Percentiles rank a stretch among this genome's conserved stretches.
Evolutionary conservation across 2,888 invertebrate species (phyloP).

Genomic region (Chrysodeixis includens): DNA sequence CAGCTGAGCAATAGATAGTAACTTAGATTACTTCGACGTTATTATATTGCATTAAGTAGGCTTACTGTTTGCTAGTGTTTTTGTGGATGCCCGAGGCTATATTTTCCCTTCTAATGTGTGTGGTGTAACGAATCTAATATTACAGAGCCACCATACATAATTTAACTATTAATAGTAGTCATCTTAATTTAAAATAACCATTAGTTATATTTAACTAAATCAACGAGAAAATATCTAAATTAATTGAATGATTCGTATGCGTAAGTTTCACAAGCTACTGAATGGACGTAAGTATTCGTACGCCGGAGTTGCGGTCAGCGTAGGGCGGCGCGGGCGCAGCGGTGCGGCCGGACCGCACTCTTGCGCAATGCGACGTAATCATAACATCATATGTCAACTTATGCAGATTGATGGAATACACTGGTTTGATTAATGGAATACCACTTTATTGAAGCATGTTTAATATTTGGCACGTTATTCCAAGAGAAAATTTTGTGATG

Average conservation of each 20-base stretch:
- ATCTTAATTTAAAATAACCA: background rate
- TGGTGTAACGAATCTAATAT: constrained; percentile 5
- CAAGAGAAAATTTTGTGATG: constrained; percentile 29
- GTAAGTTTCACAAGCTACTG: constrained; percentile 45
- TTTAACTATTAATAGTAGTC: background rate
- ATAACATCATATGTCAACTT: constrained; percentile 51
- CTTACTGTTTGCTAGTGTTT: background rate
- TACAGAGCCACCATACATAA: background rate
- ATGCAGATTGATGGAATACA: constrained; percentile 48
- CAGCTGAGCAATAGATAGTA: constrained; percentile 19
- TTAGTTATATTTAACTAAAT: background rate
- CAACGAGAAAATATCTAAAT: constrained; percentile 9
- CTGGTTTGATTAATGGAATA: constrained; percentile 35
- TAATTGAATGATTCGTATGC: constrained; percentile 6
- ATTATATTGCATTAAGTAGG: background rate
- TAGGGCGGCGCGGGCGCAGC: constrained; percentile 29
- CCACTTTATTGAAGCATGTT: constrained; percentile 23
- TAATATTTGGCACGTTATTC: constrained; percentile 16
- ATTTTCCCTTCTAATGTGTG: constrained; percentile 6
- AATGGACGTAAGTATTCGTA: constrained; percentile 57
- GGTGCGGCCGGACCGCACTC: constrained; percentile 35
- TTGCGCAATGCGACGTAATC: constrained; percentile 47
- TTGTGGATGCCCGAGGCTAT: background rate
- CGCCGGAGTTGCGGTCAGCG: constrained; percentile 42
- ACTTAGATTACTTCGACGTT: constrained; percentile 8